Percentiles rank a stretch among this genome's conserved stretches.
phyloP scores from a whole-genome alignment of 2,888 invertebrate genomes.

The Phorcus lineatus region DNA sequence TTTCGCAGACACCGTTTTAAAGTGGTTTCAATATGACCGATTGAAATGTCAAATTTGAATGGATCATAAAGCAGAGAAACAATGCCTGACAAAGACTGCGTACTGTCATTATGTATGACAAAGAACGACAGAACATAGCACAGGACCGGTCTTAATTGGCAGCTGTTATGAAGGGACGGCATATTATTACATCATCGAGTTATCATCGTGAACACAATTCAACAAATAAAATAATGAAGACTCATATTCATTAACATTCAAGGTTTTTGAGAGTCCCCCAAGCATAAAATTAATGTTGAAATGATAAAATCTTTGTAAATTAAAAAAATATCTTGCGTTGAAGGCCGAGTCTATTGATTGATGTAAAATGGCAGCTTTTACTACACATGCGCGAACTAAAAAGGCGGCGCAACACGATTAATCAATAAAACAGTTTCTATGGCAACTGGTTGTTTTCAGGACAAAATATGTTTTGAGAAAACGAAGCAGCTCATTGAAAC shows the following conservation, averaged over 20 bases:
- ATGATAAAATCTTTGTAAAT: not conserved
- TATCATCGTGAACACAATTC: not conserved
- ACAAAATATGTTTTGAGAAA: too few relatives aligned
- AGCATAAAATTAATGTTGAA: constrained; percentile 18
- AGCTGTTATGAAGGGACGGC: too few relatives aligned
- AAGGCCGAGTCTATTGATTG: not conserved
- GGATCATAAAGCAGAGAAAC: too few relatives aligned
- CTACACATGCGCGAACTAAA: not conserved
- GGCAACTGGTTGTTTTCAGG: constrained; percentile 10
- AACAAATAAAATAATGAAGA: constrained; percentile 3
- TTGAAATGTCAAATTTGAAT: too few relatives aligned
- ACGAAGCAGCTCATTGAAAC: too few relatives aligned
- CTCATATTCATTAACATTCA: not conserved
- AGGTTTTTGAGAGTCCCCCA: not conserved
- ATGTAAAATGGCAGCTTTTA: not conserved
- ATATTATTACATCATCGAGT: not conserved
- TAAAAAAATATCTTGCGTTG: not conserved
- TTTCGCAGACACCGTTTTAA: too few relatives aligned
- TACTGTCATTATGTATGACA: too few relatives aligned
- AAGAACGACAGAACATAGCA: too few relatives aligned
- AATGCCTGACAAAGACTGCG: too few relatives aligned
- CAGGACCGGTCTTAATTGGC: too few relatives aligned
- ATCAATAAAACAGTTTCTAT: constrained; percentile 23
- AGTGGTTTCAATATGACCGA: too few relatives aligned
- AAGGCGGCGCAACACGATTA: constrained; percentile 14